Base-by-base conservation (phyloP, 2,113 vertebrate genomes). In the Sceloporus tristichus region DNA sequence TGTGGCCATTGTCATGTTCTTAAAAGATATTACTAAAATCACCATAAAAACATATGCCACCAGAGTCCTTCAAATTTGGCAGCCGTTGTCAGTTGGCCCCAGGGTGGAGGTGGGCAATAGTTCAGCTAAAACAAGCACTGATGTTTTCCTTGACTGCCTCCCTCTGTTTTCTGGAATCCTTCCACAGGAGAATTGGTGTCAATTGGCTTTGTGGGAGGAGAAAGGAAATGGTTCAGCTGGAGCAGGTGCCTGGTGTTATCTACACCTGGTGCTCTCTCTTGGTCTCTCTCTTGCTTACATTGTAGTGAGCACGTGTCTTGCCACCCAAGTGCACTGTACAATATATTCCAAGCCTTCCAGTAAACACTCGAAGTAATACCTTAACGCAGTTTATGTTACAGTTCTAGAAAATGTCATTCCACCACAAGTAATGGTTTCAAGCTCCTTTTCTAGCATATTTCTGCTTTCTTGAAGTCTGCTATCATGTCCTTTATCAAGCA, bases 401-500 rank as follows among this genome's bases (percentile, higher is more conserved):
- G n/a, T 59, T 77, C 14, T 42, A 16, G 66, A 11, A 42, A 34
- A 29, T 56, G 19, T 4, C 85, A 40, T 86, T 13, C 9, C 4
- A 54, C 29, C 16, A 42, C 2, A 59, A 62, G 2, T 27, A 78
- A n/a, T 42, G 34, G 53, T 11, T 48, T 68, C 34, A 40, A 53
- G 18, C 48, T n/a, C 75, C 4, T 27, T 62, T 42, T 65, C 56
- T 48, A 38, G 38, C 74, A 79, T 79, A 27, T 79, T 85, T 71
- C 42, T 56, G 40, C 21, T 86, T 81, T 84, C 42, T 68, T 84
- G n/a, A 70, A 70, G 8, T 25, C 29, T 38, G 74, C 85, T 87
- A 65, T 18, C 29, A n/a, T 71, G 19, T 59, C 9, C 23, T 85
- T 27, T 79, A 9, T 76, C 38, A 21, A 84, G 59, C 25, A 48